Conservation (phyloP, 2,888 invertebrate genomes). For the Acronicta leporina region DNA sequence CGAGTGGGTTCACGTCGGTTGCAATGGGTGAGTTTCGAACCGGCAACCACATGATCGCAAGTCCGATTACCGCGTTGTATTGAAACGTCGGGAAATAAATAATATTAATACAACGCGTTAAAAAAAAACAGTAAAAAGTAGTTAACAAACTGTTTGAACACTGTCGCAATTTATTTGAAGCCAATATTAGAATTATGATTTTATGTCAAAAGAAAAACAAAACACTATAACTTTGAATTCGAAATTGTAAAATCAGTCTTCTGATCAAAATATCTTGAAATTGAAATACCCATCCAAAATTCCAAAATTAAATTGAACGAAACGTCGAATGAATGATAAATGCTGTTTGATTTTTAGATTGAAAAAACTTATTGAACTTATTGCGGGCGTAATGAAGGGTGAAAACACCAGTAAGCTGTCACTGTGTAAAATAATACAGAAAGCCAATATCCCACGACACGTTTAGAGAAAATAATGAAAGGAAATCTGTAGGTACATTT, state of each 20-base stretch:
- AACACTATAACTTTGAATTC: background rate
- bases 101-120: too few species aligned
- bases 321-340: conserved; percentile 47
- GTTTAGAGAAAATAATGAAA: background rate
- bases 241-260: conserved; percentile 18
- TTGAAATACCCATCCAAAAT: conserved; percentile 6
- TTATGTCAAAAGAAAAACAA: too few species aligned
- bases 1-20: too few species aligned
- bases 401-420: background rate
- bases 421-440: background rate
- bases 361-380: conserved; percentile 28
- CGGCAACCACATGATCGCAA: too few species aligned
- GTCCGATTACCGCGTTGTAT: too few species aligned
- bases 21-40: too few species aligned
- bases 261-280: conserved; percentile 1
- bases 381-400: background rate
- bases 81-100: too few species aligned
- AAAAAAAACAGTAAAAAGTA: too few species aligned
- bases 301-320: conserved; percentile 24
- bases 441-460: background rate
- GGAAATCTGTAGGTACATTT: too few species aligned
- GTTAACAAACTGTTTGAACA: too few species aligned
- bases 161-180: too few species aligned
- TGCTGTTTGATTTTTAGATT: conserved; percentile 43
- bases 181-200: too few species aligned